A percentile compares a stretch with the other conserved stretches of the same genome.
phyloP scores from a whole-genome alignment of 2,797 vertebrate genomes.

The Margarornis squamiger region DNA sequence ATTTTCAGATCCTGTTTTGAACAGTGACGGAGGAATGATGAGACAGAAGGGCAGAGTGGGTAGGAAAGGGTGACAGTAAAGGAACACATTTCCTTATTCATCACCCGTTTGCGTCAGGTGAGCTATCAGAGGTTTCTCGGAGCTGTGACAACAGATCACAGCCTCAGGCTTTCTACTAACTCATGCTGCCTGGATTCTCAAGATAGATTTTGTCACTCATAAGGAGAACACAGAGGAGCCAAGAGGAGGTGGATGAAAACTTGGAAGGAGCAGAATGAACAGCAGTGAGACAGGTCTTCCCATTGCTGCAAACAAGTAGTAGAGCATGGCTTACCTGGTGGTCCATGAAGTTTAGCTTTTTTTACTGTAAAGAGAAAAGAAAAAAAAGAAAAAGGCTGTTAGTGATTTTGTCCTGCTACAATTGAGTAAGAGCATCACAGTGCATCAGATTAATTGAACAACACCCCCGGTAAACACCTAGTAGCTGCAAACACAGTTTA shows the following conservation, averaged over 20 bases:
- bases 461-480: not conserved
- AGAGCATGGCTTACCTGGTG: slow-evolving; percentile 73
- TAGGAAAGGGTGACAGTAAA: not conserved
- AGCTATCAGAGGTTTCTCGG: not conserved
- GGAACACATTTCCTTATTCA: not conserved
- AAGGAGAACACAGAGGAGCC: not conserved
- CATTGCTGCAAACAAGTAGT: not conserved
- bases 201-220: not conserved
- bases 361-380: slow-evolving; percentile 71
- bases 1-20: not conserved
- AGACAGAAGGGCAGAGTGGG: not conserved
- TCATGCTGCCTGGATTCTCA: not conserved
- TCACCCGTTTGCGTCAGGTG: not conserved
- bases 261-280: fast-evolving
- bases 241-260: not conserved
- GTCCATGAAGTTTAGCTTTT: slow-evolving; percentile 79
- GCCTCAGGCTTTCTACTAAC: not conserved
- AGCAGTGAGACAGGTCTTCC: not conserved
- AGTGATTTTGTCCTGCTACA: not conserved
- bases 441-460: not conserved
- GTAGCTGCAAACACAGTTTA: not conserved
- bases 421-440: not conserved
- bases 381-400: not conserved
- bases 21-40: not conserved
- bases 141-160: not conserved